Conservation (phyloP, 2,113 vertebrate species). For the Lampris megalopsis region DNA sequence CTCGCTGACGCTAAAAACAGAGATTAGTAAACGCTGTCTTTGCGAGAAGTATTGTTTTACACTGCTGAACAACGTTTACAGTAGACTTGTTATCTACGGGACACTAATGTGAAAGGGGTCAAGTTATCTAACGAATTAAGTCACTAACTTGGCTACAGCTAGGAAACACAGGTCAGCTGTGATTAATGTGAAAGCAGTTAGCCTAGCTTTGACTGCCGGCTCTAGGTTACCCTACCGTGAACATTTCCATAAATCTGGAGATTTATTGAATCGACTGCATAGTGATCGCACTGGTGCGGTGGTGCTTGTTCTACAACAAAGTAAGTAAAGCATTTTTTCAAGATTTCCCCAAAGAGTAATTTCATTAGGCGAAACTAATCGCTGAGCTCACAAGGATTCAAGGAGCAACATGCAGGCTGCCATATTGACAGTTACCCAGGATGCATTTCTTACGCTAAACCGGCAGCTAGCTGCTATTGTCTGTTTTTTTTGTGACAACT, state of each 20-base stretch:
- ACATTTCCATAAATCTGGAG: conserved; percentile 62
- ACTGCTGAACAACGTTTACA: too few relatives aligned
- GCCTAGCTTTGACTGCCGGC: not conserved
- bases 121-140: not conserved
- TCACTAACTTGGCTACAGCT: not conserved
- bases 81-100: too few relatives aligned
- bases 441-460: conserved; percentile 50
- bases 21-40: too few relatives aligned
- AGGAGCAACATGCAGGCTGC: conserved; percentile 55
- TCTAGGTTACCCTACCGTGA: conserved; percentile 73
- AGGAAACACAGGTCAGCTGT: conserved; percentile 16
- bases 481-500: not conserved
- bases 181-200: conserved; percentile 8
- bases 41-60: too few relatives aligned
- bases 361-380: conserved; percentile 1
- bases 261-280: conserved; percentile 56
- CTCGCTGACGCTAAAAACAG: too few relatives aligned
- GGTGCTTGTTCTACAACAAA: conserved; percentile 62
- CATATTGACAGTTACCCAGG: conserved; percentile 73
- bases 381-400: conserved; percentile 56
- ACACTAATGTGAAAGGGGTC: too few relatives aligned
- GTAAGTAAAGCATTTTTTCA: conserved; percentile 70
- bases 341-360: not conserved
- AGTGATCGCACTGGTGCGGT: conserved; percentile 47
- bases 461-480: not conserved